Percentiles rank a stretch among this genome's conserved stretches.
phyloP scores from a whole-genome alignment of 2,113 vertebrate species.

The Pelmatolapia mariae region DNA sequence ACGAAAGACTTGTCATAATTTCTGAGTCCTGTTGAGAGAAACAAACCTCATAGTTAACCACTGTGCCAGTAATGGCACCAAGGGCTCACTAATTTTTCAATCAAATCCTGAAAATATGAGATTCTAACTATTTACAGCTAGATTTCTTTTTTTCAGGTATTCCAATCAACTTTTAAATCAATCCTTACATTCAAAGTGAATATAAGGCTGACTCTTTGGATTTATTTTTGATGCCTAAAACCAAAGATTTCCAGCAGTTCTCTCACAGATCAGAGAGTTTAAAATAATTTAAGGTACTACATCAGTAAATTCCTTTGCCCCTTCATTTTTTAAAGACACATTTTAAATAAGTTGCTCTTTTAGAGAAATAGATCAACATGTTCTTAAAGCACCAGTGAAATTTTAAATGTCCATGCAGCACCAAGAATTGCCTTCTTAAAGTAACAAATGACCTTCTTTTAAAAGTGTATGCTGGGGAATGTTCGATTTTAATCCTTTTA shows the following conservation, averaged over 20 bases:
- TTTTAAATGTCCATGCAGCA: neutral
- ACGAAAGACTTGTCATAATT: constrained; percentile 13
- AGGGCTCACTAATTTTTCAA: neutral
- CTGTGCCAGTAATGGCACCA: neutral
- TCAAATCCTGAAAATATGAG: neutral
- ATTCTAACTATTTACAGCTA: neutral
- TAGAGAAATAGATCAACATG: neutral
- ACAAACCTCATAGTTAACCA: neutral
- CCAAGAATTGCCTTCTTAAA: neutral
- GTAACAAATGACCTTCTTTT: constrained; percentile 22
- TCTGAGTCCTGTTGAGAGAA: neutral
- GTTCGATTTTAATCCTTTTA: constrained; percentile 36
- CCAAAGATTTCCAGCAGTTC: neutral
- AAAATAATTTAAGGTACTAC: neutral
- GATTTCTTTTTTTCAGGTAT: neutral
- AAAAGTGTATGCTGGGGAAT: neutral
- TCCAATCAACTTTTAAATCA: neutral
- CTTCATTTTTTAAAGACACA: neutral
- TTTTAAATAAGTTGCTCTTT: neutral
- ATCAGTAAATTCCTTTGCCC: neutral
- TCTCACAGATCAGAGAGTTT: neutral
- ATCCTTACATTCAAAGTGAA: neutral
- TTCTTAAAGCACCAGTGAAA: neutral
- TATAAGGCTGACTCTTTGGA: neutral
- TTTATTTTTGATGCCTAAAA: neutral